phyloP scores from a whole-genome alignment of 2,797 vertebrate species.

The Microcaecilia unicolor region DNA sequence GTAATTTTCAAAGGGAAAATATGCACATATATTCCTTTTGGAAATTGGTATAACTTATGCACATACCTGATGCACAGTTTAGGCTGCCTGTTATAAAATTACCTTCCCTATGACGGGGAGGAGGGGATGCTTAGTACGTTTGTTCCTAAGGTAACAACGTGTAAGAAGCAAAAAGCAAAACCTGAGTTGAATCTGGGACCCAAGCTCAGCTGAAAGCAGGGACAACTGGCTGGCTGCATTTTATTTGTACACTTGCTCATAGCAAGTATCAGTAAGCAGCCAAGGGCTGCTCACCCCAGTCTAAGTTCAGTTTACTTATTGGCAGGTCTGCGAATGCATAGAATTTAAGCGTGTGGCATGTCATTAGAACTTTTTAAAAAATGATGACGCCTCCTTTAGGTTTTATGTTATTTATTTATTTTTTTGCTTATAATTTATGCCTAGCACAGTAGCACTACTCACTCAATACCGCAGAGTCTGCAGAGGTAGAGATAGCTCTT shows the following conservation, averaged over 20 bases:
- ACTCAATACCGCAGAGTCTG: conserved; percentile 86
- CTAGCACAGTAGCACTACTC: conserved; percentile 59
- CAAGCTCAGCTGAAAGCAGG: too few species aligned
- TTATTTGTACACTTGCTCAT: conserved; percentile 1
- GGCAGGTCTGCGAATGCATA: conserved; percentile 33
- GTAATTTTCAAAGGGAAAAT: too few species aligned
- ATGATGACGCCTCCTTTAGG: conserved; percentile 38
- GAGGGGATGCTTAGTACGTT: too few species aligned
- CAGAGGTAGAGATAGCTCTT: conserved; percentile 95
- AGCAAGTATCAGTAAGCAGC: neutral
- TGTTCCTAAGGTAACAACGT: too few species aligned
- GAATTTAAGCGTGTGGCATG: conserved; percentile 38
- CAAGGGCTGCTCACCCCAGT: conserved; percentile 8
- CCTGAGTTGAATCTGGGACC: too few species aligned
- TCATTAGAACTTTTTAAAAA: conserved; percentile 43
- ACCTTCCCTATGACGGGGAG: too few species aligned
- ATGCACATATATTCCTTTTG: too few species aligned
- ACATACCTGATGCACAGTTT: too few species aligned
- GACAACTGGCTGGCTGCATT: neutral
- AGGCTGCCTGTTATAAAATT: too few species aligned
- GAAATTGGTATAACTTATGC: too few species aligned
- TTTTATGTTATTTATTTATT: too few species aligned
- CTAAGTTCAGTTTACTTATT: conserved; percentile 24
- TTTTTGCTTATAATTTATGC: conserved; percentile 82
- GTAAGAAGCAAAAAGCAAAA: too few species aligned